Conservation (phyloP, 2,797 vertebrate genomes). For the Pangasius krempfi region DNA sequence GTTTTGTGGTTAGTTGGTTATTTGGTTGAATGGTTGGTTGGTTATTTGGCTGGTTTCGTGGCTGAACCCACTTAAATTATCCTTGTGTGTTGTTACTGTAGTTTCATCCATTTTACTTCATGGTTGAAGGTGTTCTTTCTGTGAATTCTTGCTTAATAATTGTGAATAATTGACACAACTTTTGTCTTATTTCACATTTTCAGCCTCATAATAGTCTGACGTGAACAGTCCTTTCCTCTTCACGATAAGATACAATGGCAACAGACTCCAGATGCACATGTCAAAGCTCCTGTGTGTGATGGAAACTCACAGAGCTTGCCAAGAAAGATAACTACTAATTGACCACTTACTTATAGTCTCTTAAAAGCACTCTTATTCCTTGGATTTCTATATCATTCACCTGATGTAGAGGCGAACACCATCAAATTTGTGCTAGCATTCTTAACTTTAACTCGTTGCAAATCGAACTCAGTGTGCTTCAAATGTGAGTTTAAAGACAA, state of each 20-base stretch:
- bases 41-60: not conserved
- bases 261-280: conserved; percentile 10
- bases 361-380: too few species aligned
- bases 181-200: not conserved
- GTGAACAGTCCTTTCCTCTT: not conserved
- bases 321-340: not conserved
- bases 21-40: not conserved
- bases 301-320: not conserved
- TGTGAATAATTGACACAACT: not conserved
- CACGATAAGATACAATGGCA: not conserved
- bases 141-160: too few species aligned
- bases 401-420: not conserved
- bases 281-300: not conserved
- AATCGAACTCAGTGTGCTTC: not conserved
- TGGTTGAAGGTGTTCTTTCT: not conserved
- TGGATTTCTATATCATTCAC: not conserved
- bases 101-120: not conserved
- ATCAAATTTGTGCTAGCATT: not conserved
- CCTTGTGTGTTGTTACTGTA: not conserved
- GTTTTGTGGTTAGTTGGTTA: not conserved
- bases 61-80: not conserved
- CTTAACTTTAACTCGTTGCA: not conserved
- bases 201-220: not conserved
- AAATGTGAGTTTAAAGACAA: not conserved
- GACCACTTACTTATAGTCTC: not conserved